Evolutionary conservation across 2,797 vertebrate genomes (phyloP).

Genomic region (Darevskia mixta): DNA sequence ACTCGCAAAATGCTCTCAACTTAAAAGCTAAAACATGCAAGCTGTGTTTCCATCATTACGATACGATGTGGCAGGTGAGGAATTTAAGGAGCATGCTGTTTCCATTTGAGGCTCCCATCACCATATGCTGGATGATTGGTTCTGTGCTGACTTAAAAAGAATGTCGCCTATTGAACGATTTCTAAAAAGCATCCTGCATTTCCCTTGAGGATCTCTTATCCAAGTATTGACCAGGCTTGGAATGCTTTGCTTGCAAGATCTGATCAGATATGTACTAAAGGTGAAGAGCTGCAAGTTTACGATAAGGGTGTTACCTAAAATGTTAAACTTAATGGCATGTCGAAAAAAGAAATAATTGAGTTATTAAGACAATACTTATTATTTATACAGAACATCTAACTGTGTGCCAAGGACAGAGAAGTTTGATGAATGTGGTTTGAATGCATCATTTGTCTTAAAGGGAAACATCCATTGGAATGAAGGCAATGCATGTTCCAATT

Average conservation of each 20-base stretch:
- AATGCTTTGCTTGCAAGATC: conserved; percentile 47
- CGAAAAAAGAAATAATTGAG: conserved; percentile 26
- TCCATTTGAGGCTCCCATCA: neutral
- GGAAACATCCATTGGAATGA: neutral
- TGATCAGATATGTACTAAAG: conserved; percentile 43
- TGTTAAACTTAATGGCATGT: conserved; percentile 27
- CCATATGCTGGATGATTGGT: neutral
- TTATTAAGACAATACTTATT: neutral
- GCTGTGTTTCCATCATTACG: conserved; percentile 9
- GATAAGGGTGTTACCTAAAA: conserved; percentile 53
- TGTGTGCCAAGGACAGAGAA: neutral
- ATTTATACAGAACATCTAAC: neutral
- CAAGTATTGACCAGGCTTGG: conserved; percentile 31
- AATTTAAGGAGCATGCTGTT: conserved; percentile 2
- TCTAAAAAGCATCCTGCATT: conserved; percentile 39
- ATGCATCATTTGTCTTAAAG: neutral
- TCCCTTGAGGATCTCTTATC: conserved; percentile 46
- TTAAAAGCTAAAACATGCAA: neutral
- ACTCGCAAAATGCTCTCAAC: neutral
- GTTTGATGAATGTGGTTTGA: neutral
- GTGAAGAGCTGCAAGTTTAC: conserved; percentile 45
- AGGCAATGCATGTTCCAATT: neutral
- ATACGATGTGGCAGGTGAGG: conserved; percentile 14
- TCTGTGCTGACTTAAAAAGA: conserved; percentile 22
- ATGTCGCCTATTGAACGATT: conserved; percentile 14